phyloP scores from a whole-genome alignment of 1,140 invertebrate species.

The Atta colombica region DNA sequence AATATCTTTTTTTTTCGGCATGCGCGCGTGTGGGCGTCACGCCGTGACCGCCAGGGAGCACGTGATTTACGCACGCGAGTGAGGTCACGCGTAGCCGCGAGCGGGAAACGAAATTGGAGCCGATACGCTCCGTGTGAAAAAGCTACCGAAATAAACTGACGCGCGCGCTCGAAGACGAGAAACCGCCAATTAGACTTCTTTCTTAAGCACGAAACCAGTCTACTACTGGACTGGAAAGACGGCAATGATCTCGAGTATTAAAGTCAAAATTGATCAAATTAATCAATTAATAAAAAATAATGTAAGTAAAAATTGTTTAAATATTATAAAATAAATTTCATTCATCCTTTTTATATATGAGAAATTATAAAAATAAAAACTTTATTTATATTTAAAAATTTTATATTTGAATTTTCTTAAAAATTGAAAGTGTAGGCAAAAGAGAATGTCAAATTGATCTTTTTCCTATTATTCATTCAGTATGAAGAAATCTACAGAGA shows the following conservation, averaged over 20 bases:
- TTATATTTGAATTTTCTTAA: too few species aligned
- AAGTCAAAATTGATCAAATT: not conserved
- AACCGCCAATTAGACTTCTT: constrained; percentile 11
- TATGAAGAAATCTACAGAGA: not conserved
- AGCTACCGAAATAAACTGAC: constrained; percentile 51
- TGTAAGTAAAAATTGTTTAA: too few species aligned
- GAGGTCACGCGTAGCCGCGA: constrained; percentile 33
- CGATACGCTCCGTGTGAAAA: constrained; percentile 37
- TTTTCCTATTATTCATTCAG: not conserved
- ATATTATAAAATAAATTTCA: too few species aligned
- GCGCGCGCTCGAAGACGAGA: not conserved
- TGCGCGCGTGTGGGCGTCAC: constrained; percentile 66
- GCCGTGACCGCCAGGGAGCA: not conserved
- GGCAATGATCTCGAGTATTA: not conserved
- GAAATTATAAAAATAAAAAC: too few species aligned
- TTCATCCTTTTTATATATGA: too few species aligned
- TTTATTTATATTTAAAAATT: too few species aligned
- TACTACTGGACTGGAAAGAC: not conserved
- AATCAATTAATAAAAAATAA: too few species aligned
- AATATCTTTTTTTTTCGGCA: constrained; percentile 53
- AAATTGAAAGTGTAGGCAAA: not conserved
- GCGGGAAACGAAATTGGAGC: constrained; percentile 48
- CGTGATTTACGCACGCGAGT: constrained; percentile 65
- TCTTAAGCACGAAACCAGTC: not conserved
- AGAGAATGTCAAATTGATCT: not conserved